These are phyloP conservation scores for Zaprionus vittiger DNA, from an alignment of 1,140 invertebrate genomes.

Conservation along the genomic window DNA sequence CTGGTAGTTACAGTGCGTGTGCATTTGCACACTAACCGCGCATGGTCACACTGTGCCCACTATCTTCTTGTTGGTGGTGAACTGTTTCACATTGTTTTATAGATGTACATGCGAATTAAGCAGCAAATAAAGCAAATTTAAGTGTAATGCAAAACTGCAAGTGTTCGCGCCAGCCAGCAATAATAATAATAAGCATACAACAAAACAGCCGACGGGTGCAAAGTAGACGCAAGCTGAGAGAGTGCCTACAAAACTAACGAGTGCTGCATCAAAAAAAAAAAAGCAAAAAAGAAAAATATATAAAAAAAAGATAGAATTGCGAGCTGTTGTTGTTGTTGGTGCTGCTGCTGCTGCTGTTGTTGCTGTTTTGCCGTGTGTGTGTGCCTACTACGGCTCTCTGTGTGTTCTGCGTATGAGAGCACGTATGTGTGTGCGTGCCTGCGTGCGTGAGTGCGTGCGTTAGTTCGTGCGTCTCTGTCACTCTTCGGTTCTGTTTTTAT, in stretches of 20 bases:
- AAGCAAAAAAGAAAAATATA: constrained; percentile 16
- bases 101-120: constrained; percentile 59
- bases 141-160: constrained; percentile 57
- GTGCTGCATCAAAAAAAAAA: constrained; percentile 31
- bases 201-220: constrained; percentile 22
- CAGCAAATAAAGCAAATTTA: constrained; percentile 46
- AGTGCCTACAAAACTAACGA: constrained; percentile 33
- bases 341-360: constrained; percentile 20
- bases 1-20: background rate
- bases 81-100: constrained; percentile 62
- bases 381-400: constrained; percentile 1
- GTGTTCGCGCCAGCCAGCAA: constrained; percentile 39
- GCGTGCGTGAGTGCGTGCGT: constrained; percentile 39
- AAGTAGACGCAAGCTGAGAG: constrained; percentile 11
- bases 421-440: constrained; percentile 10
- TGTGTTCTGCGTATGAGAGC: constrained; percentile 11
- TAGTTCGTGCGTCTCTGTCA: constrained; percentile 41
- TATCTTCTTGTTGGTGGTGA: constrained; percentile 48
- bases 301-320: constrained; percentile 37
- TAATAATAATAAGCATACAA: constrained; percentile 30
- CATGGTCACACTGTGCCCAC: constrained; percentile 39
- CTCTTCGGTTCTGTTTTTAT: constrained; percentile 41
- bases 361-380: constrained; percentile 21
- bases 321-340: constrained; percentile 44
- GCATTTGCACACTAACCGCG: background rate